These are phyloP conservation scores for Drosophila oshimai DNA, from an alignment of 1,140 invertebrate genomes.

Conservation along the genomic window DNA sequence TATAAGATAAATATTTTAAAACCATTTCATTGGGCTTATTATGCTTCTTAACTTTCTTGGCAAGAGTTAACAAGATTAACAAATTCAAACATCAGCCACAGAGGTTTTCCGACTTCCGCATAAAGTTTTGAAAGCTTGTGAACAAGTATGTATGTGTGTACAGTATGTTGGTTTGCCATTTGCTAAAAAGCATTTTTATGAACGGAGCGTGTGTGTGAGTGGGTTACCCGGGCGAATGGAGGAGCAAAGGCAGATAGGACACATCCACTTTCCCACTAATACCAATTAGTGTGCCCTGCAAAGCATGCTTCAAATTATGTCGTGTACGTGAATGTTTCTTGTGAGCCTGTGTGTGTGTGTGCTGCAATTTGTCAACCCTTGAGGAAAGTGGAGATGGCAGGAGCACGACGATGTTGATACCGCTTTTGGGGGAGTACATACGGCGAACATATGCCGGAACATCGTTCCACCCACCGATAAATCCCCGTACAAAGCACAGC, in stretches of 20 bases:
- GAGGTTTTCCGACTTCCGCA: slow-evolving; percentile 8
- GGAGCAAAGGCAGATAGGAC: slow-evolving; percentile 48
- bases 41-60: not conserved
- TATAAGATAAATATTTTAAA: not conserved
- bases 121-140: slow-evolving; percentile 9
- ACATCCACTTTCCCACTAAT: slow-evolving; percentile 66
- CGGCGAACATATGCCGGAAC: slow-evolving; percentile 56
- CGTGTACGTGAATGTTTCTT: slow-evolving; percentile 19
- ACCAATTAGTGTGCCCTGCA: slow-evolving; percentile 70
- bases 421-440: slow-evolving; percentile 1
- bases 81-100: slow-evolving; percentile 16
- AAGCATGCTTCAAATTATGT: slow-evolving; percentile 71
- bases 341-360: slow-evolving; percentile 22
- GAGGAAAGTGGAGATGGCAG: slow-evolving; percentile 14
- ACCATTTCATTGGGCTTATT: not conserved
- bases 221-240: slow-evolving; percentile 31
- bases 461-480: slow-evolving; percentile 29
- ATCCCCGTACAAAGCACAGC: slow-evolving; percentile 28
- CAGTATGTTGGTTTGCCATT: slow-evolving; percentile 19
- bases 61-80: slow-evolving; percentile 22
- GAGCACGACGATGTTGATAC: slow-evolving; percentile 25
- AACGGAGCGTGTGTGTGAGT: slow-evolving; percentile 8
- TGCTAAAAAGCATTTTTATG: slow-evolving; percentile 47
- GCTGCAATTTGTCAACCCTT: slow-evolving; percentile 70
- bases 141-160: not conserved